Evolutionary conservation across 2,888 invertebrate genomes (phyloP).

Genomic region (Phyto melanocephala): DNA sequence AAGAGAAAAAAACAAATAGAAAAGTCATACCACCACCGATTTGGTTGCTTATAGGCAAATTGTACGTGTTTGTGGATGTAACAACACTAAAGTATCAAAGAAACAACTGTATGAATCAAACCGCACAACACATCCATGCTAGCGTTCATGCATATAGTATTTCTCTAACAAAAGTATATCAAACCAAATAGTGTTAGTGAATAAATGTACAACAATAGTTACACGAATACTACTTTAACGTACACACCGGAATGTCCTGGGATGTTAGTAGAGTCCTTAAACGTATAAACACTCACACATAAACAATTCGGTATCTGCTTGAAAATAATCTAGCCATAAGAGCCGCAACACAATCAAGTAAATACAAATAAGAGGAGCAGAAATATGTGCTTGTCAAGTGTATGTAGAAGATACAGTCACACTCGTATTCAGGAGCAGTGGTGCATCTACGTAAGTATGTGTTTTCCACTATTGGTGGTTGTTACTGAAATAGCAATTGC

Average conservation of each 20-base stretch:
- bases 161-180: neutral
- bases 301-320: no score
- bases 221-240: neutral
- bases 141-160: neutral
- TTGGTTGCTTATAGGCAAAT: constrained; percentile 15
- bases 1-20: no score
- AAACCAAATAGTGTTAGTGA: constrained; percentile 14
- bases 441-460: neutral
- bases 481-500: neutral
- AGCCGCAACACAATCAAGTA: neutral
- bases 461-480: constrained; percentile 30
- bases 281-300: neutral
- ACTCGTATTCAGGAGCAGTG: neutral
- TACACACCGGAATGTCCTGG: neutral
- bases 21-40: neutral
- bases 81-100: neutral
- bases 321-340: neutral
- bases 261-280: constrained; percentile 33
- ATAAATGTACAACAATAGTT: neutral
- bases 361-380: neutral
- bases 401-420: neutral
- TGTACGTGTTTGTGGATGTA: constrained; percentile 1
- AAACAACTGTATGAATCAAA: constrained; percentile 25
- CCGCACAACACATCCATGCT: constrained; percentile 10
- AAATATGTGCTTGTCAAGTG: neutral